Conservation (phyloP, 2,797 vertebrate species). For the Dendrocincla tyrannina region DNA sequence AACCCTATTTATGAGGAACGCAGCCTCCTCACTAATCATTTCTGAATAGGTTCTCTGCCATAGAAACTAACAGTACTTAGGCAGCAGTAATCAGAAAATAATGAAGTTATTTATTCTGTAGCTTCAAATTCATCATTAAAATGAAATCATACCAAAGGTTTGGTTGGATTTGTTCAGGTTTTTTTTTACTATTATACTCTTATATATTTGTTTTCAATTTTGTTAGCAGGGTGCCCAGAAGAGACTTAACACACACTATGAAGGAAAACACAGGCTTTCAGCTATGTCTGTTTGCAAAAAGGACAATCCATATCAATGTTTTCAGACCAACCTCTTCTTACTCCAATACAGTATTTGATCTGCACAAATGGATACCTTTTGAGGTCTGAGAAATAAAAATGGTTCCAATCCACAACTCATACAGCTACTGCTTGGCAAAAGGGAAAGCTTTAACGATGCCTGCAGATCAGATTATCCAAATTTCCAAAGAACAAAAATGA, state of each 20-base stretch:
- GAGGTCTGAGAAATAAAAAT: not conserved
- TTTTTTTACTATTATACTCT: not conserved
- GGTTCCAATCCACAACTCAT: not conserved
- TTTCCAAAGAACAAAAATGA: not conserved
- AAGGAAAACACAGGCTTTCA: not conserved
- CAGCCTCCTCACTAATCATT: not conserved
- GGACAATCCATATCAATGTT: not conserved
- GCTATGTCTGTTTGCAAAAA: not conserved
- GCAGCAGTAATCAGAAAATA: not conserved
- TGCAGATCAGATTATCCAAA: not conserved
- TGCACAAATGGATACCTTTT: not conserved
- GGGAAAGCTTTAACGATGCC: not conserved
- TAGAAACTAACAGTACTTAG: not conserved
- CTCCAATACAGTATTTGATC: not conserved
- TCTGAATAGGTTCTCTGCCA: not conserved
- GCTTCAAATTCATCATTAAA: not conserved
- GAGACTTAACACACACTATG: not conserved
- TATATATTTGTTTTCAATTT: not conserved
- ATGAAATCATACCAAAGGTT: not conserved
- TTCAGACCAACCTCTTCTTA: not conserved
- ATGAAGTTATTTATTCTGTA: not conserved
- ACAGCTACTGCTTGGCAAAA: not conserved
- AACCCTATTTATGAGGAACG: not conserved
- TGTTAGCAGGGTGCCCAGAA: not conserved
- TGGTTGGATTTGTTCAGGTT: not conserved